Evolutionary conservation across 1,140 invertebrate genomes (phyloP), one percentile per base, ranked within the genome.

Genomic region (Araneus ventricosus): DNA sequence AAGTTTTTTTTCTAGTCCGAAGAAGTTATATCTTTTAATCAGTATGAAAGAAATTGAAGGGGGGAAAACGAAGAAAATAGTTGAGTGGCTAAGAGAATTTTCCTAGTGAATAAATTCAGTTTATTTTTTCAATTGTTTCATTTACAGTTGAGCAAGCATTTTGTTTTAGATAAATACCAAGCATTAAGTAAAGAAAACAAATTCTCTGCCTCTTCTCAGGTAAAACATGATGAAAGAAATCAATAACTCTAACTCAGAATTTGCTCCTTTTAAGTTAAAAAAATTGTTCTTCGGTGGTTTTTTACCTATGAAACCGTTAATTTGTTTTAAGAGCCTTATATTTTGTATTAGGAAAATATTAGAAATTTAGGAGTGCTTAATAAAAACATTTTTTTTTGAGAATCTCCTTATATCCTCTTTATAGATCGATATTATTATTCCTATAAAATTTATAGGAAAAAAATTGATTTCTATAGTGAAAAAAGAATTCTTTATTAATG

Each of bases 11-110:
- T 34, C 67, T 57, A 2, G 22, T 20, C 27, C 67, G 70, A 34
- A 59, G 24, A 88, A 27, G 57, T 4, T 34, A 6, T 79, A 45
- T 63, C 63, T 89, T 79, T 79, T 79, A 75, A 89, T 89, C 67
- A 52, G 41, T 30, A 10, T 52, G 22, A 79, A 39, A 88, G 27
- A 45, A 88, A 88, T n/a, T 70, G 52, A 88, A 34, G 34, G 17
- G 63, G 27, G 52, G 30, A n/a, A 61, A 52, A 27, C 17, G 24
- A 88, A 59, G 37, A 67, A 70, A 67, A 88, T 88, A 61, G 27
- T 63, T 27, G 37, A n/a, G 34, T 63, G 10, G 8, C 82, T 85
- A 39, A n/a, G 30, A 63, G 59, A 87, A 41, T 14, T 67, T 67
- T 63, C 27, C n/a, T 39, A 2, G 24, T 70, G 24, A 88, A 88